Evolutionary conservation across 2,797 vertebrate species (phyloP).

Genomic region (Mormyrus hasselquistii): DNA sequence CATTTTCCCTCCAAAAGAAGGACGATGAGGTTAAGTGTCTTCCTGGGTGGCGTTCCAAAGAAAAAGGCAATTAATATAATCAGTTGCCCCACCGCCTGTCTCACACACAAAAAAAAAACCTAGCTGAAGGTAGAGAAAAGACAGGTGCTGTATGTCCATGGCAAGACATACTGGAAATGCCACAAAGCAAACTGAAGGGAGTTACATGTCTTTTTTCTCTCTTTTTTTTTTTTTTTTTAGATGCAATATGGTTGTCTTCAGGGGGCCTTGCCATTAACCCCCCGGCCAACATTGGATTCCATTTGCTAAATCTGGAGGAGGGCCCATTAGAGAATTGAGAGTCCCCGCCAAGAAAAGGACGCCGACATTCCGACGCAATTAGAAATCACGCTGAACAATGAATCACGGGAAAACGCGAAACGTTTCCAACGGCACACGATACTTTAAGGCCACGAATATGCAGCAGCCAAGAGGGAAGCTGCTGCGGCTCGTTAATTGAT

Average conservation of each 20-base stretch:
- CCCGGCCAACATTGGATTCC: constrained; percentile 15
- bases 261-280: constrained; percentile 12
- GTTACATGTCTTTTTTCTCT: neutral
- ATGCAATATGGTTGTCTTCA: neutral
- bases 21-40: neutral
- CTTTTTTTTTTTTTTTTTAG: neutral
- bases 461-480: neutral
- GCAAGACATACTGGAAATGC: neutral
- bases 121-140: neutral
- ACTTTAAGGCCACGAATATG: neutral
- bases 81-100: neutral
- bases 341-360: constrained; percentile 15
- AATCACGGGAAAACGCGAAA: constrained; percentile 6
- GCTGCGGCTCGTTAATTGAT: constrained; percentile 11
- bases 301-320: constrained; percentile 14
- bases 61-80: neutral
- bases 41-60: neutral
- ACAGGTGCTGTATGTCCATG: neutral
- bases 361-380: constrained; percentile 17
- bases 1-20: neutral
- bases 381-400: constrained; percentile 23
- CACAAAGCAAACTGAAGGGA: neutral
- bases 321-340: neutral
- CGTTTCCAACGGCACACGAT: neutral
- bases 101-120: neutral